Percentiles rank a stretch among this genome's conserved stretches.
phyloP scores from a whole-genome alignment of 2,888 invertebrate species.

The Pristionchus maxplancki region DNA sequence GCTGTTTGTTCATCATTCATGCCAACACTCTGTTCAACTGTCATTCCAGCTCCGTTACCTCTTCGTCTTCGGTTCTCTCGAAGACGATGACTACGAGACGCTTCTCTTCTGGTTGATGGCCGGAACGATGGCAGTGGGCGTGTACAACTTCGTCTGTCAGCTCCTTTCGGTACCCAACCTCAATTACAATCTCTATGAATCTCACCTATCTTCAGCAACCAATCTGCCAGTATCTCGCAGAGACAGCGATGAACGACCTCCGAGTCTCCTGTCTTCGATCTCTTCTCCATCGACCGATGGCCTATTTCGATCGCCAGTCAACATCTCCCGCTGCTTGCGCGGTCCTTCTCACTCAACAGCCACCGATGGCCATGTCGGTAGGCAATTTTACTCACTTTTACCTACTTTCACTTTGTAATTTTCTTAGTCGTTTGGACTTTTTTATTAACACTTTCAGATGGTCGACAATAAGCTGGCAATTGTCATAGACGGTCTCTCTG shows the following conservation, averaged over 20 bases:
- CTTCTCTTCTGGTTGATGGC: not conserved
- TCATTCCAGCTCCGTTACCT: not conserved
- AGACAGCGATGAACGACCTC: not conserved
- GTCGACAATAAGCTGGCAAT: not conserved
- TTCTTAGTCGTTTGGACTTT: no score
- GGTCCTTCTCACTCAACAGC: not conserved
- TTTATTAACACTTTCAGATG: not conserved
- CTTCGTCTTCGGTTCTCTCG: conserved; percentile 7
- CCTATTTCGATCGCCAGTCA: not conserved
- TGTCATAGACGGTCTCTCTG: not conserved
- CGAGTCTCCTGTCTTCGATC: not conserved
- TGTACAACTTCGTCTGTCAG: conserved; percentile 2
- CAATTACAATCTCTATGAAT: no score
- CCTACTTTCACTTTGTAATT: not conserved
- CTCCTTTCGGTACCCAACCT: not conserved
- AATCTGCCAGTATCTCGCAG: not conserved
- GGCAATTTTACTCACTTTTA: no score
- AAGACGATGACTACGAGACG: not conserved
- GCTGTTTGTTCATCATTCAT: not conserved
- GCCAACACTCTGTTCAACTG: not conserved
- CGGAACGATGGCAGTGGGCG: not conserved
- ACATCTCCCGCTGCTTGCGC: not conserved
- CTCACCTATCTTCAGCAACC: no score
- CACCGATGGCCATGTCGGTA: not conserved
- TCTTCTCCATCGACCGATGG: not conserved